These are phyloP conservation scores for Empidonax alnorum DNA, from an alignment of 2,113 vertebrate species.

Conservation along the genomic window DNA sequence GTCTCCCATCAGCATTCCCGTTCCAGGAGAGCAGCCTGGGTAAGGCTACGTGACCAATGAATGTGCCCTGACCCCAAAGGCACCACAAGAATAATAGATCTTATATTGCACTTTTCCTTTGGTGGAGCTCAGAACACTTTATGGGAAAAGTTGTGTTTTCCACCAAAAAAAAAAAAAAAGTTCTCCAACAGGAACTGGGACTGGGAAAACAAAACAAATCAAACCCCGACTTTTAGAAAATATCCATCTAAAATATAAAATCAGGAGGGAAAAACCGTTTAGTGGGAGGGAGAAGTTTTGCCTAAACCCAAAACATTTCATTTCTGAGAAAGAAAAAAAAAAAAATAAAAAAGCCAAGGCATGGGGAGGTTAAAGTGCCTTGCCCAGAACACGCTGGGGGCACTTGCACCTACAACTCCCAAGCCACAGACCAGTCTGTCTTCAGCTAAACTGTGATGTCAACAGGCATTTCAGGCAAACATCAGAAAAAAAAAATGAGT, in stretches of 20 bases:
- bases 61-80: constrained; percentile 33
- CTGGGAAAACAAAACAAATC: neutral
- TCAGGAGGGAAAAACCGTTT: neutral
- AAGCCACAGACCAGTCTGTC: constrained; percentile 32
- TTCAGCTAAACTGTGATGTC: constrained; percentile 1
- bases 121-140: neutral
- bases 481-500: neutral
- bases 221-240: neutral
- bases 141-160: constrained; percentile 24
- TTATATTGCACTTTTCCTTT: neutral
- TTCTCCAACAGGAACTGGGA: constrained; percentile 12
- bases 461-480: constrained; percentile 27
- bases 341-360: neutral
- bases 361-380: neutral
- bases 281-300: neutral
- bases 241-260: constrained; percentile 19
- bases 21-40: constrained; percentile 10
- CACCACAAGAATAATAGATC: constrained; percentile 43
- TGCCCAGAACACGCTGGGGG: neutral
- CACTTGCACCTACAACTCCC: constrained; percentile 29
- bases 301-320: neutral
- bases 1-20: neutral
- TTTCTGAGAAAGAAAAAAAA: neutral
- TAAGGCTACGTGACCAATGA: constrained; percentile 39
- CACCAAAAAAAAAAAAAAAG: neutral